These are phyloP conservation scores for Bhutanitis thaidina DNA, from an alignment of 2,888 invertebrate genomes.

Conservation along the genomic window DNA sequence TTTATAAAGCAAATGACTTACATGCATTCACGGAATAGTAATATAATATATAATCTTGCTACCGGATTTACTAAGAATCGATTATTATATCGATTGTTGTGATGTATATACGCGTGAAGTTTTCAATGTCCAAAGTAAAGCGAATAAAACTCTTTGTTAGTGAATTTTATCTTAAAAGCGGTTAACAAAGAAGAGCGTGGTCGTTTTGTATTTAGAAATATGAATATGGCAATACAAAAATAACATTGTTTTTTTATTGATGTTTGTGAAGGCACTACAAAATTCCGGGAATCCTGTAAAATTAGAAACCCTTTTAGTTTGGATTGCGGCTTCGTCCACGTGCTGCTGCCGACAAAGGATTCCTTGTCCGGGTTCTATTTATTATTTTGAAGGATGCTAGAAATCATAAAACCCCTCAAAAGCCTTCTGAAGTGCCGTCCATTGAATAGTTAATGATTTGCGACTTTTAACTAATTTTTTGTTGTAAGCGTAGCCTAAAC, in stretches of 20 bases:
- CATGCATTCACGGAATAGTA: constrained; percentile 6
- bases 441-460: constrained; percentile 50
- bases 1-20: constrained; percentile 7
- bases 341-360: constrained; percentile 59
- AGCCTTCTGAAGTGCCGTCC: constrained; percentile 38
- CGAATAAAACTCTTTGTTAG: background rate
- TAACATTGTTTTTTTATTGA: constrained; percentile 37
- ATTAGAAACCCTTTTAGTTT: constrained; percentile 54
- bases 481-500: constrained; percentile 46
- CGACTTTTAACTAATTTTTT: constrained; percentile 64
- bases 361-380: constrained; percentile 40
- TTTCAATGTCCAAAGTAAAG: constrained; percentile 17
- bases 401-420: constrained; percentile 60
- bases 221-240: background rate
- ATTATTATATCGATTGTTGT: constrained; percentile 42
- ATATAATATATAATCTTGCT: constrained; percentile 25
- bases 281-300: constrained; percentile 49
- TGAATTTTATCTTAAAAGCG: background rate
- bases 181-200: background rate
- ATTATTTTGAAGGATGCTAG: constrained; percentile 57
- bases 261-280: constrained; percentile 32
- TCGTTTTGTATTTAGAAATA: background rate
- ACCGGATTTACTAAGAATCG: constrained; percentile 43
- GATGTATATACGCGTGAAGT: constrained; percentile 46
- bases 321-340: constrained; percentile 50